Evolutionary conservation across 2,113 vertebrate genomes (phyloP).

Genomic region (Prionailurus viverrinus): DNA sequence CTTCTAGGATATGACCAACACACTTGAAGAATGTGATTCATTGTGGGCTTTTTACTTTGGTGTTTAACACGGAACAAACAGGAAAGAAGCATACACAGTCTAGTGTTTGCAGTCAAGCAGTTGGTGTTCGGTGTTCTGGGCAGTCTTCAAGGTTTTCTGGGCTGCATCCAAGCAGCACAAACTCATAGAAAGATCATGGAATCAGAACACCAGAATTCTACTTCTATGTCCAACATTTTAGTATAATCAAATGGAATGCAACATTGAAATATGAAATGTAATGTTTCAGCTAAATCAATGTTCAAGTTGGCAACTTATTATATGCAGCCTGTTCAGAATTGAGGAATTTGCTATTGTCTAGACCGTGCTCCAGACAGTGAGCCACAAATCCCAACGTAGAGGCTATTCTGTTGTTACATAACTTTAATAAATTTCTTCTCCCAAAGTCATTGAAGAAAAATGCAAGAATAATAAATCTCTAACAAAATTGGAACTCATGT

Average conservation of each 20-base stretch:
- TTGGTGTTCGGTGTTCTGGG: slow-evolving; percentile 32
- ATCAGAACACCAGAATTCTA: slow-evolving; percentile 63
- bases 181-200: slow-evolving; percentile 48
- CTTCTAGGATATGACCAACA: neutral
- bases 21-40: neutral
- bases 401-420: slow-evolving; percentile 66
- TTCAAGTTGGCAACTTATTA: slow-evolving; percentile 73
- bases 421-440: slow-evolving; percentile 66
- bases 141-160: slow-evolving; percentile 39
- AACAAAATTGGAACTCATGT: slow-evolving; percentile 9
- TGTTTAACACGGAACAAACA: neutral
- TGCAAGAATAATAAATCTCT: slow-evolving; percentile 44
- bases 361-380: slow-evolving; percentile 74
- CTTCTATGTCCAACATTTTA: slow-evolving; percentile 62
- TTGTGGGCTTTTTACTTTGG: neutral
- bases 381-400: slow-evolving; percentile 71
- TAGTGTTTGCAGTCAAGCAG: neutral
- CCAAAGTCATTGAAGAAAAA: slow-evolving; percentile 64
- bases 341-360: slow-evolving; percentile 81
- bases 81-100: neutral
- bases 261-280: slow-evolving; percentile 75
- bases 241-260: slow-evolving; percentile 71
- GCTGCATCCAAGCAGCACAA: slow-evolving; percentile 54
- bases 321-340: slow-evolving; percentile 59
- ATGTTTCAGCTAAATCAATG: slow-evolving; percentile 69